Base-by-base conservation (phyloP, 1,140 invertebrate genomes). In the Teleopsis dalmanni region DNA sequence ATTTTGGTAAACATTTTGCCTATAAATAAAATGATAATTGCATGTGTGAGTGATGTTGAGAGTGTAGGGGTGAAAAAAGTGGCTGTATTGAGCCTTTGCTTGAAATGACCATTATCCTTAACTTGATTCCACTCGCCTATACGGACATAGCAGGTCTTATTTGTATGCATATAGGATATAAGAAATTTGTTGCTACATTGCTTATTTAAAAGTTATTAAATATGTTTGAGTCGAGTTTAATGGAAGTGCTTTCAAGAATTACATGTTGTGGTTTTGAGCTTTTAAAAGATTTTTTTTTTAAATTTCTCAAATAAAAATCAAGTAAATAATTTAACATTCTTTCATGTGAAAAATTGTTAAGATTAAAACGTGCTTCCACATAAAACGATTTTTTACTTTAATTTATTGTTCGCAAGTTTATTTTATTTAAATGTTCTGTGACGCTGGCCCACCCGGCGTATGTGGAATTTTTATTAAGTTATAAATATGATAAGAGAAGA, bases 1-100 rank as follows among this genome's bases (percentile, higher is more conserved):
- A 4, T 16, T 10, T 10, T 37, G 7, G 9, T 23, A 0, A 2
- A 23, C 0, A 21, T 40, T 13, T 40, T 40, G 19, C 14, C 13
- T 16, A 37, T 37, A 37, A 40, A 40, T 40, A 40, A 40, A 23
- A 23, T 3, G 19, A 23, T 40, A 40, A 40, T 23, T 40, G 37
- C 37, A 23, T 40, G 14, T 14, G 37, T 4, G 7, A 5, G 9
- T n/a, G 22, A 21, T 25, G 10, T 6, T 7, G 21, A n/a, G 37
- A 23, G 4, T 13, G 10, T 14, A 23, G 11, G 16, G 11, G 19
- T 37, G 9, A 7, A 21, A 1, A 23, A 23, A n/a, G 37, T n/a
- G n/a, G n/a, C n/a, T 23, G 13, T 23, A 40, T 40, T 11, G 37
- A 40, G 4, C 11, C n/a, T 5, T 8, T 40, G 16, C 16, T 23